These are phyloP conservation scores for Harmothoe impar DNA, from an alignment of 2,888 invertebrate genomes.

Conservation along the genomic window DNA sequence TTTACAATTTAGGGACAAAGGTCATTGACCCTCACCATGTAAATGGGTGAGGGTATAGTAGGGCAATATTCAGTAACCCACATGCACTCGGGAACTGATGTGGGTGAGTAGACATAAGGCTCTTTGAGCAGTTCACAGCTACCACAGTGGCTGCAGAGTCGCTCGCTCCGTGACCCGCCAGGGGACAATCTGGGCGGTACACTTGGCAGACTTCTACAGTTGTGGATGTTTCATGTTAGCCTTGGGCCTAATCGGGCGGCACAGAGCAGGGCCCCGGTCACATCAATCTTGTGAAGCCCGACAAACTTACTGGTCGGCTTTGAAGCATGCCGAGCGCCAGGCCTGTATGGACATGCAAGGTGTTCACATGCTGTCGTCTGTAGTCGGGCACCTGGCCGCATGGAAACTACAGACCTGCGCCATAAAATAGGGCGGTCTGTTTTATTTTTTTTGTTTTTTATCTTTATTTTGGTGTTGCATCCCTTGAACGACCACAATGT, in stretches of 20 bases:
- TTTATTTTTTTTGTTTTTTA: no score
- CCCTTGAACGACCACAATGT: no score
- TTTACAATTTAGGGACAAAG: no score
- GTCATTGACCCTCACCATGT: no score
- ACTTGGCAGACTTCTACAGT: constrained; percentile 22
- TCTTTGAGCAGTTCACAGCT: no score
- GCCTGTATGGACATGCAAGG: constrained; percentile 15
- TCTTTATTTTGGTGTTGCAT: no score
- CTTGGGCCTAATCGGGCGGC: background rate
- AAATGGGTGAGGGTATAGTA: no score
- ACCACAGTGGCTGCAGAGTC: background rate
- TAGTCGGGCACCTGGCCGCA: constrained; percentile 1
- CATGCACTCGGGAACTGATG: no score
- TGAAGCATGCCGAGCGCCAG: constrained; percentile 27
- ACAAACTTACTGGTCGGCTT: constrained; percentile 19
- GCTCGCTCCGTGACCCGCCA: background rate
- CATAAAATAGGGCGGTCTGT: no score
- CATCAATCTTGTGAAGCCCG: constrained; percentile 24
- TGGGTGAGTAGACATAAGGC: no score
- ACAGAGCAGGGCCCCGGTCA: constrained; percentile 1
- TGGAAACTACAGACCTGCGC: background rate
- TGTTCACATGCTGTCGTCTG: constrained; percentile 3
- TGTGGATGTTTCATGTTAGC: constrained; percentile 27
- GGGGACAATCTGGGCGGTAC: constrained; percentile 24
- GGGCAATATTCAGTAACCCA: no score